Evolutionary conservation across 1,140 invertebrate species (phyloP).

Genomic region (Fopius arisanus): DNA sequence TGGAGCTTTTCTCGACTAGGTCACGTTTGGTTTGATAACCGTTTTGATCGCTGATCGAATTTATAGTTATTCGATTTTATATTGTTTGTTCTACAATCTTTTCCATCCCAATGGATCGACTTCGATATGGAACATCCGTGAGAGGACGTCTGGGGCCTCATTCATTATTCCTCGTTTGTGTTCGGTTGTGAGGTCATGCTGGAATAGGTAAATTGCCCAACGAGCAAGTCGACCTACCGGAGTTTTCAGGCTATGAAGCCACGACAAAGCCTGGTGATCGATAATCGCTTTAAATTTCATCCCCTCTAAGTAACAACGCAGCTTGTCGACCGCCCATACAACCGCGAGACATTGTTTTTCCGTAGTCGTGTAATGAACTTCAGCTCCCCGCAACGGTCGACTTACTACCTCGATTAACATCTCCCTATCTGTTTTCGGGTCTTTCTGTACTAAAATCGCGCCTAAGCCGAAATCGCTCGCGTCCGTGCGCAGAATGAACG

Average conservation of each 20-base stretch:
- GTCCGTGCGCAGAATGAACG: neutral
- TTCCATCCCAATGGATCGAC: constrained; percentile 9
- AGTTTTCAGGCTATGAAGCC: constrained; percentile 57
- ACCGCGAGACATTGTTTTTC: constrained; percentile 61
- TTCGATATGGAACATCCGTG: constrained; percentile 26
- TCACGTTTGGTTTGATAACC: neutral
- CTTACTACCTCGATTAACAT: constrained; percentile 55
- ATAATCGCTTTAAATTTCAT: constrained; percentile 59
- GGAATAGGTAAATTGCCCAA: constrained; percentile 49
- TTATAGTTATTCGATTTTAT: neutral
- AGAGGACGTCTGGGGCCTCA: constrained; percentile 28
- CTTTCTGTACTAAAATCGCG: constrained; percentile 41
- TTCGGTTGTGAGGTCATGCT: constrained; percentile 36
- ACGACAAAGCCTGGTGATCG: constrained; percentile 61
- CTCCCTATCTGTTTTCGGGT: constrained; percentile 33
- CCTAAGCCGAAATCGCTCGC: neutral
- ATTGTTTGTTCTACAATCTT: constrained; percentile 13
- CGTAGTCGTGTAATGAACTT: no score
- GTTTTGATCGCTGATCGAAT: constrained; percentile 13
- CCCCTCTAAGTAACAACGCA: constrained; percentile 55
- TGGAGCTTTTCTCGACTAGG: constrained; percentile 3
- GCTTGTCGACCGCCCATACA: constrained; percentile 57
- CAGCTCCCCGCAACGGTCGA: constrained; percentile 41
- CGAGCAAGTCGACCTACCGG: constrained; percentile 51
- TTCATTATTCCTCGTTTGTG: constrained; percentile 41